These are phyloP conservation scores for Drosophila sp. DNA, from an alignment of 1,140 invertebrate genomes.

Conservation along the genomic window DNA sequence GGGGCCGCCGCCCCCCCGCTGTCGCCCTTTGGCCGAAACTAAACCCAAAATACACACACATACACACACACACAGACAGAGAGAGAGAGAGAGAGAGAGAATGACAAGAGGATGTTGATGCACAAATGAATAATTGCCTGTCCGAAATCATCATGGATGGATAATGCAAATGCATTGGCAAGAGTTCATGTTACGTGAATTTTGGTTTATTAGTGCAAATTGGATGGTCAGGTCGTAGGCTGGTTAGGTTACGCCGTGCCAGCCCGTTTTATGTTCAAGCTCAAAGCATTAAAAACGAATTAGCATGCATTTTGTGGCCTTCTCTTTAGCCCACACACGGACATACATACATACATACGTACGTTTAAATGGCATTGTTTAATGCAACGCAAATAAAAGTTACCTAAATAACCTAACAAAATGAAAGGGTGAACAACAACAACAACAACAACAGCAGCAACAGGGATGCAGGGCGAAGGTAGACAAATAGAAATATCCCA, in stretches of 20 bases:
- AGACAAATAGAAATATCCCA: constrained; percentile 31
- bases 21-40: neutral
- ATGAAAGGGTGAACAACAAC: neutral
- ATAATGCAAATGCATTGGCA: constrained; percentile 20
- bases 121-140: constrained; percentile 6
- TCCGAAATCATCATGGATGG: neutral
- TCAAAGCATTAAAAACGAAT: constrained; percentile 60
- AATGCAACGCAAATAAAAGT: constrained; percentile 41
- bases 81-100: no score
- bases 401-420: constrained; percentile 1
- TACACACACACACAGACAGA: neutral
- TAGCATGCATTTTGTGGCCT: constrained; percentile 42
- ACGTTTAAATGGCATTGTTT: constrained; percentile 28
- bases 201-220: constrained; percentile 18
- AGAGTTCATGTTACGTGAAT: constrained; percentile 17
- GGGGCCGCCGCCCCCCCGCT: neutral
- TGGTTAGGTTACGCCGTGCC: neutral
- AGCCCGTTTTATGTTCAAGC: constrained; percentile 9
- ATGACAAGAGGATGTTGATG: constrained; percentile 3
- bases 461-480: neutral
- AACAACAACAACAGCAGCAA: neutral
- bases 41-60: neutral
- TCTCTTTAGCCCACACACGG: neutral
- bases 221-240: neutral
- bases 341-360: neutral